Conservation (phyloP, 2,113 vertebrate genomes). For the Bolborhynchus lineola region DNA sequence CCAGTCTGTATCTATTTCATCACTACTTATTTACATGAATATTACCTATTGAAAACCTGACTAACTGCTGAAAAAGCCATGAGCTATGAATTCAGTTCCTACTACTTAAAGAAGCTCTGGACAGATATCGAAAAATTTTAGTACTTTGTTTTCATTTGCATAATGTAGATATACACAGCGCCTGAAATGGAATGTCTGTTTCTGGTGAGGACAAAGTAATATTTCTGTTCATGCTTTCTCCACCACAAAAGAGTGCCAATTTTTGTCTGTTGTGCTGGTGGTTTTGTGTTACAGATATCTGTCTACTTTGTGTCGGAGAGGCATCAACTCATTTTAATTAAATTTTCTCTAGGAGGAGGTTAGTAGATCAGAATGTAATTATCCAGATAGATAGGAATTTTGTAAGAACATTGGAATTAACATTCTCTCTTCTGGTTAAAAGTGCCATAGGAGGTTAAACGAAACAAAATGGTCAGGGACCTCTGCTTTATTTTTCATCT, state of each 20-base stretch:
- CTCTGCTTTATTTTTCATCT: neutral
- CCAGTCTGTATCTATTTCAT: neutral
- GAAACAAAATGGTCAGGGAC: constrained; percentile 11
- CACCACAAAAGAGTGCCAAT: neutral
- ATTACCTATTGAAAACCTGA: neutral
- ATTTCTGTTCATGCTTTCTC: neutral
- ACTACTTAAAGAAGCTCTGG: neutral
- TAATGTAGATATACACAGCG: neutral
- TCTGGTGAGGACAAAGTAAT: neutral
- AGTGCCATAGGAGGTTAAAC: neutral
- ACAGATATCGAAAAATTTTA: neutral
- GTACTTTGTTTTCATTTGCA: neutral
- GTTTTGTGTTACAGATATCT: constrained; percentile 34
- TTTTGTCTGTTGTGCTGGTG: neutral
- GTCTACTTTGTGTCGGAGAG: neutral
- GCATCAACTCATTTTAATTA: constrained; percentile 48
- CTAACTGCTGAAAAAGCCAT: neutral
- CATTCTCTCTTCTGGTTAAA: constrained; percentile 6
- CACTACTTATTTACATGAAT: neutral
- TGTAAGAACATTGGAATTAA: constrained; percentile 12
- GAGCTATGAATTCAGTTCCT: neutral
- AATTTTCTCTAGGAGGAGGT: constrained; percentile 30
- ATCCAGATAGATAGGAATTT: constrained; percentile 24
- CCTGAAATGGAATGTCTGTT: neutral
- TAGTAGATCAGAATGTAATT: constrained; percentile 37